Conservation (phyloP, 2,888 invertebrate species). For the Gasteruption jaculator region DNA sequence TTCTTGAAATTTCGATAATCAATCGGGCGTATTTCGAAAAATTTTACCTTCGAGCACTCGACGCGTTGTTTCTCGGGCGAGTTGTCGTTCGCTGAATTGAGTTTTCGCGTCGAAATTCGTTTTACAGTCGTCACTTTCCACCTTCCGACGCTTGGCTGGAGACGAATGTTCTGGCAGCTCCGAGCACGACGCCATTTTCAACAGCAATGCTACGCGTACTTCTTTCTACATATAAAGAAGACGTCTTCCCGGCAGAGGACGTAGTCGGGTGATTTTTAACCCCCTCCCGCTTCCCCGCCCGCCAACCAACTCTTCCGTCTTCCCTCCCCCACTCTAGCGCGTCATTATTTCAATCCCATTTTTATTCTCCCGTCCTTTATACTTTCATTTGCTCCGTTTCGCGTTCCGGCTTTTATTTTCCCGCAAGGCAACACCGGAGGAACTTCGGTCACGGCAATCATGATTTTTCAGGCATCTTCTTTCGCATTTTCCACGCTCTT, state of each 20-base stretch:
- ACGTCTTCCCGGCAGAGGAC: conserved; percentile 32
- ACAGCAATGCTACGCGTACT: conserved; percentile 43
- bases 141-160: conserved; percentile 48
- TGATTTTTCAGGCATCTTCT: too few relatives aligned
- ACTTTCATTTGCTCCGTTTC: too few relatives aligned
- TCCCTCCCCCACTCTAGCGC: too few relatives aligned
- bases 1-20: conserved; percentile 30
- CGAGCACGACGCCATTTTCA: conserved; percentile 51
- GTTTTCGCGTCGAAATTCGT: conserved; percentile 29
- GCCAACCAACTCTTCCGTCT: too few relatives aligned
- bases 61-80: conserved; percentile 28
- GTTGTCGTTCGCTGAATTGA: conserved; percentile 34
- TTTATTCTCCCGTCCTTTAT: too few relatives aligned
- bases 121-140: conserved; percentile 38
- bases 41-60: conserved; percentile 47
- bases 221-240: conserved; percentile 24
- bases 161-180: conserved; percentile 49
- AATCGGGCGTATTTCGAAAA: conserved; percentile 36
- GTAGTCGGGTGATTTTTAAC: too few relatives aligned
- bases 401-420: too few relatives aligned
- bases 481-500: too few relatives aligned
- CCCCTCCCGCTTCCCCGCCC: too few relatives aligned
- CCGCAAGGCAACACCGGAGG: too few relatives aligned
- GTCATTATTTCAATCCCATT: too few relatives aligned
- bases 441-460: too few relatives aligned